A percentile compares a stretch with the other conserved stretches of the same genome.
Evolutionary conservation across 1,140 invertebrate species (phyloP).

Genomic region (Diachasma alloeum): DNA sequence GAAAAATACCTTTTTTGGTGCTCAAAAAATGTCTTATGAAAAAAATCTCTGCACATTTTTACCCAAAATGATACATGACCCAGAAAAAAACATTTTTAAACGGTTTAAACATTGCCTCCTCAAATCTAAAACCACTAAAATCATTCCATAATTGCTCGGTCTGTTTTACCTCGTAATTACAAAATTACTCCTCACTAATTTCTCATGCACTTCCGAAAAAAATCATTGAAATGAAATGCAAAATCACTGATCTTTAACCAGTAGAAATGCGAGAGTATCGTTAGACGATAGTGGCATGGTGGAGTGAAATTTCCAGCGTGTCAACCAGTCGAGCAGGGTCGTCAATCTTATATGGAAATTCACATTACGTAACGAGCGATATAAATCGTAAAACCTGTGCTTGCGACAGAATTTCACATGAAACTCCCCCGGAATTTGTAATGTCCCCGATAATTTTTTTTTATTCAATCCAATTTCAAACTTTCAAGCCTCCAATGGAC

Average conservation of each 20-base stretch:
- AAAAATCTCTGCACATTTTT: too few relatives aligned
- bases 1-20: too few relatives aligned
- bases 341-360: constrained; percentile 25
- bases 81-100: too few relatives aligned
- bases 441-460: not conserved
- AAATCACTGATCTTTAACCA: not conserved
- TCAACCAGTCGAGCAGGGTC: constrained; percentile 17
- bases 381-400: not conserved
- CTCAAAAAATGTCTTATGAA: too few relatives aligned
- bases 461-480: not conserved
- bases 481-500: not conserved
- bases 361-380: not conserved
- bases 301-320: constrained; percentile 19
- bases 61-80: too few relatives aligned
- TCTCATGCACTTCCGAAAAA: too few relatives aligned
- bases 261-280: not conserved
- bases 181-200: too few relatives aligned
- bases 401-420: constrained; percentile 15
- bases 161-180: too few relatives aligned
- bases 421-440: not conserved
- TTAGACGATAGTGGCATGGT: not conserved
- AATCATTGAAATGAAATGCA: not conserved
- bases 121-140: too few relatives aligned
- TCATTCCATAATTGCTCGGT: too few relatives aligned
- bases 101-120: too few relatives aligned